These are phyloP conservation scores for Chrysocyon brachyurus DNA, from an alignment of 2,797 vertebrate genomes.

Conservation along the genomic window DNA sequence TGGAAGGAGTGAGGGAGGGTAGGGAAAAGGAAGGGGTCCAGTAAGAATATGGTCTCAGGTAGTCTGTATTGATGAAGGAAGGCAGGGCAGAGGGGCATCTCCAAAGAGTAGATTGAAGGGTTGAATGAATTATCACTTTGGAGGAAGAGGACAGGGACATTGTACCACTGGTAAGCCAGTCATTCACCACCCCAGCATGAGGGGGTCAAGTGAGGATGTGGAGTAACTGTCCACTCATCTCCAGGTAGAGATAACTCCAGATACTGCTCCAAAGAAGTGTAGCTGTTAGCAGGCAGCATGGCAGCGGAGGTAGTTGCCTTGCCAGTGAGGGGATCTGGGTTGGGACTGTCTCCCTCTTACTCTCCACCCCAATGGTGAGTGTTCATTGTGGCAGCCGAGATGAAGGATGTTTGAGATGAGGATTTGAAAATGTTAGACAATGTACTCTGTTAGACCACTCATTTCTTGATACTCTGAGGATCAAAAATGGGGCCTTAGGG, in stretches of 20 bases:
- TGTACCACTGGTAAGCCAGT: not conserved
- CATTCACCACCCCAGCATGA: accelerated
- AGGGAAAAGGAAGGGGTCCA: no score
- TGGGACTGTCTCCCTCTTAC: accelerated
- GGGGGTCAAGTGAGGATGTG: not conserved
- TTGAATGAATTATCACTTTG: not conserved
- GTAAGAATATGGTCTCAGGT: not conserved
- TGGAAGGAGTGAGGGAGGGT: not conserved
- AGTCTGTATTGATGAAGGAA: not conserved
- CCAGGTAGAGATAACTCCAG: not conserved
- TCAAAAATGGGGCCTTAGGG: not conserved
- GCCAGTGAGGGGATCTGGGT: not conserved
- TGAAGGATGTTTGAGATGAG: not conserved
- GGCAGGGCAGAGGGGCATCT: not conserved
- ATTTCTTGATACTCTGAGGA: not conserved
- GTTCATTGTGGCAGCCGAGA: not conserved
- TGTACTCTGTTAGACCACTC: not conserved
- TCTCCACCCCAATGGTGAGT: not conserved
- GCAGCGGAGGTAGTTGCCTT: not conserved
- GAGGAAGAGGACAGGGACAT: no score
- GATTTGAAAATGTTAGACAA: not conserved
- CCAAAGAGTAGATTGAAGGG: not conserved
- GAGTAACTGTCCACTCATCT: not conserved
- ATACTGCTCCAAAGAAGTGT: not conserved
- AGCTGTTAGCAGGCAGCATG: not conserved